Evolutionary conservation across 2,888 invertebrate species (phyloP).

Genomic region (Agrochola lychnidis): DNA sequence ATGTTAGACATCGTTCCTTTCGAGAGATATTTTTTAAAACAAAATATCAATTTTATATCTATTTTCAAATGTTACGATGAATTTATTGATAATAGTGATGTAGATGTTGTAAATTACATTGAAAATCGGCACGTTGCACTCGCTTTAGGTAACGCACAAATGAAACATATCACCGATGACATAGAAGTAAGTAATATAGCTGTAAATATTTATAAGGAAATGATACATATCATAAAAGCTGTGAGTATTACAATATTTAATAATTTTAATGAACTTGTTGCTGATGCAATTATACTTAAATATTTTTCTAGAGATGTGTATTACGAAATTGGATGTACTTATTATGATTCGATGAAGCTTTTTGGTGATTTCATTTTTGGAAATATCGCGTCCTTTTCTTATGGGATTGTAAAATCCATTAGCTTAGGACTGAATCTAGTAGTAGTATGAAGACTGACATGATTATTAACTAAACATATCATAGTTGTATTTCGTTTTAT

Average conservation of each 20-base stretch:
- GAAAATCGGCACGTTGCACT: slow-evolving; percentile 83
- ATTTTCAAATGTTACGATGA: slow-evolving; percentile 86
- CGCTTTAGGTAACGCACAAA: slow-evolving; percentile 87
- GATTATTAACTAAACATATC: slow-evolving; percentile 88
- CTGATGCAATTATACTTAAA: slow-evolving; percentile 88
- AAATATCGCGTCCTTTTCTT: slow-evolving; percentile 90
- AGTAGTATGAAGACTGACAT: slow-evolving; percentile 90
- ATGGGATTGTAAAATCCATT: slow-evolving; percentile 89
- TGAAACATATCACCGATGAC: slow-evolving; percentile 77
- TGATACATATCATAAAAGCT: slow-evolving; percentile 90
- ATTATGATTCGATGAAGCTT: slow-evolving; percentile 85
- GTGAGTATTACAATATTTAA: slow-evolving; percentile 90
- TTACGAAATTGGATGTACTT: slow-evolving; percentile 86
- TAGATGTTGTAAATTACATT: slow-evolving; percentile 81
- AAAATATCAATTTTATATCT: slow-evolving; percentile 81
- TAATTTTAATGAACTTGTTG: slow-evolving; percentile 89
- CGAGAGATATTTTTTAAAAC: slow-evolving; percentile 83
- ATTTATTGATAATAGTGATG: slow-evolving; percentile 80
- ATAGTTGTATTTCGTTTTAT: slow-evolving; percentile 88
- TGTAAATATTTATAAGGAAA: slow-evolving; percentile 85
- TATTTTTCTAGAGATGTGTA: slow-evolving; percentile 91
- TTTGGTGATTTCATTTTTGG: slow-evolving; percentile 86
- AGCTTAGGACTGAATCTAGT: slow-evolving; percentile 89
- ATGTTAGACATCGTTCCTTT: slow-evolving; percentile 79
- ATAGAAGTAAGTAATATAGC: slow-evolving; percentile 82